A percentile compares a stretch with the other conserved stretches of the same genome.
Evolutionary conservation across 2,888 invertebrate species (phyloP).

Genomic region (Watsonalla cultraria): DNA sequence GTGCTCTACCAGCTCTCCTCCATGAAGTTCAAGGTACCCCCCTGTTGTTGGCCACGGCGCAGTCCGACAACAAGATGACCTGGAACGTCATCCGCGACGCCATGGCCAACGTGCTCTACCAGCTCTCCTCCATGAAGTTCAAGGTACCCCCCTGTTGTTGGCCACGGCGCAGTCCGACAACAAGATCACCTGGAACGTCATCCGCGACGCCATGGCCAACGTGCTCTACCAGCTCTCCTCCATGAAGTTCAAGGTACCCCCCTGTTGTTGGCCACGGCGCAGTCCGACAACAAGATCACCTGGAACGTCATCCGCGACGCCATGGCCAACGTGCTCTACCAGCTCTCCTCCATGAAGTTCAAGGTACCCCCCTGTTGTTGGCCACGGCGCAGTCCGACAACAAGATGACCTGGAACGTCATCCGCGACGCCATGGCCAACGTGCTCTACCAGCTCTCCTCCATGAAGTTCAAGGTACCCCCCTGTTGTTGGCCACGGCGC

Average conservation of each 20-base stretch:
- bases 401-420: slow-evolving; percentile 97
- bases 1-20: slow-evolving; percentile 97
- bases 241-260: slow-evolving; percentile 98
- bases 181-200: slow-evolving; percentile 97
- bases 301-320: slow-evolving; percentile 98
- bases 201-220: slow-evolving; percentile 97
- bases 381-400: slow-evolving; percentile 99
- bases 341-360: slow-evolving; percentile 99
- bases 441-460: slow-evolving; percentile 97
- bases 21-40: slow-evolving; percentile 98
- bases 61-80: slow-evolving; percentile 98
- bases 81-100: slow-evolving; percentile 98
- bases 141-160: slow-evolving; percentile 90
- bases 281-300: slow-evolving; percentile 98
- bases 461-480: slow-evolving; percentile 98
- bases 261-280: slow-evolving; percentile 97
- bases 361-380: slow-evolving; percentile 90
- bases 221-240: slow-evolving; percentile 97
- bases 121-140: slow-evolving; percentile 99
- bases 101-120: slow-evolving; percentile 97
- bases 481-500: slow-evolving; percentile 97
- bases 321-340: slow-evolving; percentile 97
- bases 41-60: slow-evolving; percentile 97
- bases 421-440: slow-evolving; percentile 97
- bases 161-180: slow-evolving; percentile 99